Base-by-base conservation (phyloP, 1,140 invertebrate species). In the Pteromalus puparum region DNA sequence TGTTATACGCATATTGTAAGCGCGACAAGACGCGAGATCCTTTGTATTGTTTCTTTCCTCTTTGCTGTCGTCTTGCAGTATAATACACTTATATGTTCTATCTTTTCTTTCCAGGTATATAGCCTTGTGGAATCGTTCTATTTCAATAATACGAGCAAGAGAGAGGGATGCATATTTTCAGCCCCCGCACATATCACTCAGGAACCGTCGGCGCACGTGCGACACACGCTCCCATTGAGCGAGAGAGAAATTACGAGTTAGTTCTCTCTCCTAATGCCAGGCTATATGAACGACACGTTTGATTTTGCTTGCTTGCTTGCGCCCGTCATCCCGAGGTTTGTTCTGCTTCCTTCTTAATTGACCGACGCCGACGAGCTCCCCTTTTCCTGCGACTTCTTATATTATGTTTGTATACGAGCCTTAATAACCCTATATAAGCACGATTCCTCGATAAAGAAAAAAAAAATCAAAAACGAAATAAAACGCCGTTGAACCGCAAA, bases 281-380 rank as follows among this genome's bases (percentile, higher is more conserved):
- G 21, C 53, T 61, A 61, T 61, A 61, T 61, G 53, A n/a, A n/a
- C 53, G 53, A 61, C 53, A 61, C 53, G 53, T 61, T 61, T 61
- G 53, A 61, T 61, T 61, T 61, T n/a, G 53, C 53, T 61, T 61
- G 38, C 38, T 34, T 34, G 4, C 30, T 34, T 34, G 53, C 53
- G 53, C 53, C 53, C 53, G 53, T 61, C 53, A 61, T 61, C 53
- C 18, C 53, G 53, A 61, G 53, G 53, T 61, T 61, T 61, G 53
- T 61, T 61, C 53, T 61, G 53, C 53, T 61, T 61, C 53, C 53
- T 61, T n/a, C 53, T 61, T 61, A 61, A 61, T 61, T 61, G 53
- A 61, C 53, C 53, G 30, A 34, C 30, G 18, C 18, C 53, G 53
- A 3, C 53, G 7, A 61, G 48, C 48, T 53, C 18, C 53, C 48